These are phyloP conservation scores for Megalopta genalis DNA, from an alignment of 1,140 invertebrate genomes.

Conservation along the genomic window DNA sequence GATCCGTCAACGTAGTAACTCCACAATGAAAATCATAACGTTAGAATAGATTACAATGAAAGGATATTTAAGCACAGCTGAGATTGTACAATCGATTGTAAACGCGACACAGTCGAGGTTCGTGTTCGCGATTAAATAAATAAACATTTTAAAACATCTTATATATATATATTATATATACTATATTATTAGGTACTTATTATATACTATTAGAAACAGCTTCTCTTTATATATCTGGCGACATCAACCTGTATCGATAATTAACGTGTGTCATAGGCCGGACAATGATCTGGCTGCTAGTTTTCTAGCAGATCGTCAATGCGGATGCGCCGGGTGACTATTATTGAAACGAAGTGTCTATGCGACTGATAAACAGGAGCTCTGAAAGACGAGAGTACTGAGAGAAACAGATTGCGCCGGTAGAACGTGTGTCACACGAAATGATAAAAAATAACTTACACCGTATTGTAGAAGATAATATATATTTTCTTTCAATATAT, in stretches of 20 bases:
- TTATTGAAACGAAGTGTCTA: background rate
- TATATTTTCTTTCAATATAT: constrained; percentile 67
- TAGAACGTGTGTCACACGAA: constrained; percentile 6
- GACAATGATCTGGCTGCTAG: background rate
- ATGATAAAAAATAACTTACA: constrained; percentile 58
- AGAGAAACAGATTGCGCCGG: constrained; percentile 57
- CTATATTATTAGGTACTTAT: background rate
- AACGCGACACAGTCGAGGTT: too few species aligned
- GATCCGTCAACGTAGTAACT: too few species aligned
- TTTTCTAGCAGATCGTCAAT: background rate
- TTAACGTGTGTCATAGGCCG: background rate
- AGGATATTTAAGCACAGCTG: too few species aligned
- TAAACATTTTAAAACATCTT: background rate
- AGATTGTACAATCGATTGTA: too few species aligned
- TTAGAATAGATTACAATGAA: too few species aligned
- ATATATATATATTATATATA: background rate
- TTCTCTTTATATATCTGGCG: background rate
- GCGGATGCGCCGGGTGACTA: background rate
- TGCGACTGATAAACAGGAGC: background rate
- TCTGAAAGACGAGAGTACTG: background rate
- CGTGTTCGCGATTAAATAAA: background rate
- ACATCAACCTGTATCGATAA: background rate
- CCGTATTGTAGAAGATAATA: constrained; percentile 66
- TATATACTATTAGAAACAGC: background rate
- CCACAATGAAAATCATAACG: too few species aligned